phyloP scores from a whole-genome alignment of 2,113 vertebrate genomes.

The Apteryx owenii region DNA sequence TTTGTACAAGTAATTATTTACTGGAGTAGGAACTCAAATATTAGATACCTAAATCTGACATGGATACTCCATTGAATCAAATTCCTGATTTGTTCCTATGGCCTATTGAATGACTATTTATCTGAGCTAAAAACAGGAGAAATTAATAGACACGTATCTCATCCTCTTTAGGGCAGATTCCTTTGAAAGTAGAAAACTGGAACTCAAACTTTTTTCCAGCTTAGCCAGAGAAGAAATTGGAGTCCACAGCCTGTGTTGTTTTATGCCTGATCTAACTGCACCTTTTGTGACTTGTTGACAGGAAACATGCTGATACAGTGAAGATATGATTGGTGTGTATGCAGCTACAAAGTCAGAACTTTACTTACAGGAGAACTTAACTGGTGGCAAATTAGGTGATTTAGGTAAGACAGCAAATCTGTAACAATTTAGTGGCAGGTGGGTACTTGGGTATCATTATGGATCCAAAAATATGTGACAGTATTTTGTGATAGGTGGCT shows the following conservation, averaged over 20 bases:
- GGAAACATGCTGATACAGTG: background rate
- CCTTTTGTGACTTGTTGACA: background rate
- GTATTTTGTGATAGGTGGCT: constrained; percentile 30
- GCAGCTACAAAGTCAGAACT: background rate
- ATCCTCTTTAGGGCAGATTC: background rate
- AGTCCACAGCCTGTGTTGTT: background rate
- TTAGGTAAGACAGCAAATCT: constrained; percentile 2
- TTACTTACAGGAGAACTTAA: background rate
- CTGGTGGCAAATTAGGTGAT: background rate
- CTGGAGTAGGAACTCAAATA: background rate
- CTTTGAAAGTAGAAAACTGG: background rate
- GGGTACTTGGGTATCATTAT: background rate
- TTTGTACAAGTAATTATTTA: background rate
- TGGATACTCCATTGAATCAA: background rate
- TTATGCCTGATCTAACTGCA: background rate
- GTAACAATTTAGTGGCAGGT: background rate
- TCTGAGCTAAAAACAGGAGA: background rate
- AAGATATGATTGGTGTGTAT: background rate
- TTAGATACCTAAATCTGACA: background rate
- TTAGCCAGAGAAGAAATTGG: background rate
- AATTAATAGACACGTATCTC: background rate
- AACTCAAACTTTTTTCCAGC: background rate
- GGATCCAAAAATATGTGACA: background rate
- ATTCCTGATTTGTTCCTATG: background rate
- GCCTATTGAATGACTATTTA: background rate